Conservation (phyloP, 2,888 invertebrate species). For the Nipponacmea schrenckii region DNA sequence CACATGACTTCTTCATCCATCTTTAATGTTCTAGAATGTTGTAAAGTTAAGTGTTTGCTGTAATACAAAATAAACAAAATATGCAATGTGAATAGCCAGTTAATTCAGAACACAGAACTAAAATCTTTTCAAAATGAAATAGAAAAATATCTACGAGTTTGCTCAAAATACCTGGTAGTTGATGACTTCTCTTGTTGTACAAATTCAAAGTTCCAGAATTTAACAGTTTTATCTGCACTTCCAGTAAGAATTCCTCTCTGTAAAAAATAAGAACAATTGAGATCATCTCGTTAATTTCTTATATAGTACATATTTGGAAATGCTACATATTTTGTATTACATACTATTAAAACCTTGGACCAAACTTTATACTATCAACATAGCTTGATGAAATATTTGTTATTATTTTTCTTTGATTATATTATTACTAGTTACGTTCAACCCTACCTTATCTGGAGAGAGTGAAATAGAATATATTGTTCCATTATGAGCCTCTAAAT, state of each 20-base stretch:
- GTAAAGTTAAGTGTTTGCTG: constrained; percentile 68
- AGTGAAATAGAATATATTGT: constrained; percentile 83
- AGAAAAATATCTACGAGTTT: too few species aligned
- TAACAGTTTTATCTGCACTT: constrained; percentile 88
- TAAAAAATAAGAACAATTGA: constrained; percentile 56
- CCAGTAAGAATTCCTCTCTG: constrained; percentile 75
- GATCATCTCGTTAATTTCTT: too few species aligned
- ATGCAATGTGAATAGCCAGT: too few species aligned
- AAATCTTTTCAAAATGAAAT: too few species aligned
- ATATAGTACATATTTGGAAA: too few species aligned
- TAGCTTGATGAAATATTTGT: too few species aligned
- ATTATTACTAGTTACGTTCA: too few species aligned
- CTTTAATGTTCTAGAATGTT: constrained; percentile 85
- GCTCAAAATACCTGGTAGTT: constrained; percentile 36
- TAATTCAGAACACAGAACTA: too few species aligned
- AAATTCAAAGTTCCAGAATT: constrained; percentile 93
- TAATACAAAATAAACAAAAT: constrained; percentile 21
- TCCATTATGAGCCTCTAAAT: constrained; percentile 82
- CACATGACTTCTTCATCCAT: constrained; percentile 88
- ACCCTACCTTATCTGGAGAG: constrained; percentile 80
- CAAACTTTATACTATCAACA: too few species aligned
- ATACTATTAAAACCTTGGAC: not conserved
- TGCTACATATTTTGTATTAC: not conserved
- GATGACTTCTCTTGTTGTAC: constrained; percentile 72
- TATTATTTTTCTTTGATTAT: too few species aligned